These are phyloP conservation scores for Apistogramma diplotaenia DNA, from an alignment of 2,113 vertebrate genomes.

Conservation along the genomic window DNA sequence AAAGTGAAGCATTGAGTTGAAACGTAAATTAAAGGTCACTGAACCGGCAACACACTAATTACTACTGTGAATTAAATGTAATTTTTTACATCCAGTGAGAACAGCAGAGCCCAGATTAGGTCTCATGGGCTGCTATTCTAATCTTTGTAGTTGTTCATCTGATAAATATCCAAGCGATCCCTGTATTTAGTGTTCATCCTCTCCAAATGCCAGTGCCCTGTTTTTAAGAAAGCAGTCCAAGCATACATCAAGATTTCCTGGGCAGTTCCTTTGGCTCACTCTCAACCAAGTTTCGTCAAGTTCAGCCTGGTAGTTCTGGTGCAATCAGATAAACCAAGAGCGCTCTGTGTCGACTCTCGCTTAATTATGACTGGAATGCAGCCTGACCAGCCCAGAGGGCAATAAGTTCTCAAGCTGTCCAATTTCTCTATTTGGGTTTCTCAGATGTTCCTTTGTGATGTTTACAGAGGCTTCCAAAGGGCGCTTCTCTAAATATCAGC, in stretches of 20 bases:
- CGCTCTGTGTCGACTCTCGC: not conserved
- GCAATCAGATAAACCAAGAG: not conserved
- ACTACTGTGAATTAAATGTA: not conserved
- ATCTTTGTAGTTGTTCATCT: not conserved
- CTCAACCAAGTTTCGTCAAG: not conserved
- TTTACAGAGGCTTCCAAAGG: slow-evolving; percentile 29
- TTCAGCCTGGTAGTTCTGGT: not conserved
- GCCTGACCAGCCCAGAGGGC: not conserved
- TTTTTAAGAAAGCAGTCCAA: not conserved
- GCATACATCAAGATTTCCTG: not conserved
- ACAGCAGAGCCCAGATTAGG: not conserved
- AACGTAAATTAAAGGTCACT: not conserved
- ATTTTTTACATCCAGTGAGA: not conserved
- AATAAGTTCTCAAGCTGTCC: slow-evolving; percentile 6
- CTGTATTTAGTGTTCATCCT: not conserved
- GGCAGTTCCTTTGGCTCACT: not conserved
- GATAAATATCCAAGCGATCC: slow-evolving; percentile 20
- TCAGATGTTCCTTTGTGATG: slow-evolving; percentile 11
- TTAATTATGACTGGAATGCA: slow-evolving; percentile 28
- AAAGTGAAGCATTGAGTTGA: not conserved
- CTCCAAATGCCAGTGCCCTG: not conserved
- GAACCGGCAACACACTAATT: not conserved
- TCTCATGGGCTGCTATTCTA: not conserved
- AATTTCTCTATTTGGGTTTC: slow-evolving; percentile 22
- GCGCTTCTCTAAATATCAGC: slow-evolving; percentile 8